A percentile compares a stretch with the other conserved stretches of the same genome.
phyloP scores from a whole-genome alignment of 2,888 invertebrate species.

The Tigriopus californicus region DNA sequence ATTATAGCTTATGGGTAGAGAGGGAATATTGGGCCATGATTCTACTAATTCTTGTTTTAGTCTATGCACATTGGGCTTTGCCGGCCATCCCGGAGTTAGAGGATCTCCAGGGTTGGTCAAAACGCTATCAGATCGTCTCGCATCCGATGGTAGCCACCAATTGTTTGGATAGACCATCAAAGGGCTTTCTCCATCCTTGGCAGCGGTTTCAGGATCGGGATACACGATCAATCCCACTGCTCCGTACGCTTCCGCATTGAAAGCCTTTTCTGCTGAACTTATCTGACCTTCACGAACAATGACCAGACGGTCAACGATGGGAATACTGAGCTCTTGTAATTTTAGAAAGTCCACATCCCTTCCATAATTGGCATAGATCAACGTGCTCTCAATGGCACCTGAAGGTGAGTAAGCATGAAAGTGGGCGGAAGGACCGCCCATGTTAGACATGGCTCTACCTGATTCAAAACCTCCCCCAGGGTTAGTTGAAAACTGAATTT shows the following conservation, averaged over 20 bases:
- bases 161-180: not conserved
- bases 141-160: not conserved
- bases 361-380: constrained; percentile 4
- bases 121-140: not conserved
- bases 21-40: constrained; percentile 4
- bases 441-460: no score
- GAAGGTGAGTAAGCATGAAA: not conserved
- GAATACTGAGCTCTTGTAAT: not conserved
- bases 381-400: not conserved
- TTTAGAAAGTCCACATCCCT: not conserved
- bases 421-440: no score
- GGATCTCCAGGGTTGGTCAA: not conserved
- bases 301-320: not conserved
- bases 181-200: not conserved
- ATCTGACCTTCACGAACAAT: constrained; percentile 3
- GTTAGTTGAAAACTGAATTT: not conserved
- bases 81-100: constrained; percentile 1
- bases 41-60: not conserved
- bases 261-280: not conserved
- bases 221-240: not conserved
- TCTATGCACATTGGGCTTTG: not conserved
- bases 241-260: not conserved
- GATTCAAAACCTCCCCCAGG: not conserved
- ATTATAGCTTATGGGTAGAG: constrained; percentile 7
- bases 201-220: not conserved